A percentile compares a stretch with the other conserved stretches of the same genome.
phyloP scores from a whole-genome alignment of 2,888 invertebrate genomes.

The Stenotaenia linearis region DNA sequence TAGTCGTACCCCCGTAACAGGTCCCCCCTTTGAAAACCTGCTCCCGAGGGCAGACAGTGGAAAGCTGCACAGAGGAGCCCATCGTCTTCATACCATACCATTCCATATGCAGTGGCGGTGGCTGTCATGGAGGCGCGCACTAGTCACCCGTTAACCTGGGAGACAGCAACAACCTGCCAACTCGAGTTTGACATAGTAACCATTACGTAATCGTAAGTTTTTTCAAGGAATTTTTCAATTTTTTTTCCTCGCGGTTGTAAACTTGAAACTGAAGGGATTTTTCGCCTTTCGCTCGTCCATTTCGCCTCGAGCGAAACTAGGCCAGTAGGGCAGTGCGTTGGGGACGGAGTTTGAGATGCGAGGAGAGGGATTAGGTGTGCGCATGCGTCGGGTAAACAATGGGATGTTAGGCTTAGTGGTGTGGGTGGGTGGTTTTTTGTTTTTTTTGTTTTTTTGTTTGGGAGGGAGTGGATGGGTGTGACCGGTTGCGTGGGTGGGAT shows the following conservation, averaged over 20 bases:
- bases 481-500: not conserved
- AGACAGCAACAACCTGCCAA: not conserved
- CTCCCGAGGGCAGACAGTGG: not conserved
- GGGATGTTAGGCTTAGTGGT: not conserved
- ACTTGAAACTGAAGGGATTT: not conserved
- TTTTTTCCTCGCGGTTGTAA: not conserved
- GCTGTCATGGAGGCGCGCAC: conserved; percentile 12
- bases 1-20: conserved; percentile 3
- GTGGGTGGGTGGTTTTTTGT: too few species aligned
- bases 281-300: not conserved
- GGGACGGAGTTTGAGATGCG: not conserved
- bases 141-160: not conserved
- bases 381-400: not conserved
- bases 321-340: conserved; percentile 11
- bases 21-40: conserved; percentile 21
- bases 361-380: not conserved
- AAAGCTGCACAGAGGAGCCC: conserved; percentile 20
- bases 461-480: too few species aligned
- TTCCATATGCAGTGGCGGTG: conserved; percentile 12
- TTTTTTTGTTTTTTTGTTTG: too few species aligned
- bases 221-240: not conserved
- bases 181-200: not conserved
- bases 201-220: conserved; percentile 5
- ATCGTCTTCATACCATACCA: conserved; percentile 14
- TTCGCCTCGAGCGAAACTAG: conserved; percentile 10